Base-by-base conservation (phyloP, 2,113 vertebrate genomes). In the Petrocephalus zakoni region DNA sequence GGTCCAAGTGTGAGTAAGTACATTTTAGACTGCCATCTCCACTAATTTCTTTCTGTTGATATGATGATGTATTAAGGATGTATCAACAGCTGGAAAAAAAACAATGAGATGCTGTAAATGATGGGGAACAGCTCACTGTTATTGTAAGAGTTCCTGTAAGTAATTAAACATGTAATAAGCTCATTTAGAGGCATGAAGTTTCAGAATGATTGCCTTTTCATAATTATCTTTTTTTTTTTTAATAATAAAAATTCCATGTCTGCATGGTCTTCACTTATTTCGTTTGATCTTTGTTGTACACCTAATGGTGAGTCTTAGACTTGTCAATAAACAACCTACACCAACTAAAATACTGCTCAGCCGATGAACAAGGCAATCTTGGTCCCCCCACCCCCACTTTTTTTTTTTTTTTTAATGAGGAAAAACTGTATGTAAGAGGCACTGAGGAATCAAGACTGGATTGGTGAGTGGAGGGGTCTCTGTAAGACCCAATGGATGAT, bases 11-110 rank as follows among this genome's bases (percentile, higher is more conserved):
- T 78, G 15, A 78, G 13, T 42, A 55, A 3, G 4, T 75, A 13
- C 17, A 37, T 42, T 78, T 75, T 75, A 75, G 19, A 75, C 68
- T 75, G 68, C 11, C 68, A 11, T 78, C 15, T 78, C 72, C 17
- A 13, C 72, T 53, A 78, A 17, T 37, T 78, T 78, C 72, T 42
- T 78, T 37, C 68, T 78, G 72, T 78, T 78, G 34, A 78, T 42
- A 42, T n/a, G 6, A 78, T 37, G 61, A 64, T 68, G 61, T 82
- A 81, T 82, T 83, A 88, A 47, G 87, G 72, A 82, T 46, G 72
- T 82, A 42, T 88, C 87, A 83, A 58, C 52, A 82, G 75, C 87
- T 82, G 42, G 37, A 82, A 34, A 75, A 55, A 34, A 53, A 21
- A 49, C n/a, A 87, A 75, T 47, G 29, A 34, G 49, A 78, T 64